Percentiles rank a stretch among this genome's conserved stretches.
Conservation (phyloP, 2,113 vertebrate species). For the Cygnus atratus region DNA sequence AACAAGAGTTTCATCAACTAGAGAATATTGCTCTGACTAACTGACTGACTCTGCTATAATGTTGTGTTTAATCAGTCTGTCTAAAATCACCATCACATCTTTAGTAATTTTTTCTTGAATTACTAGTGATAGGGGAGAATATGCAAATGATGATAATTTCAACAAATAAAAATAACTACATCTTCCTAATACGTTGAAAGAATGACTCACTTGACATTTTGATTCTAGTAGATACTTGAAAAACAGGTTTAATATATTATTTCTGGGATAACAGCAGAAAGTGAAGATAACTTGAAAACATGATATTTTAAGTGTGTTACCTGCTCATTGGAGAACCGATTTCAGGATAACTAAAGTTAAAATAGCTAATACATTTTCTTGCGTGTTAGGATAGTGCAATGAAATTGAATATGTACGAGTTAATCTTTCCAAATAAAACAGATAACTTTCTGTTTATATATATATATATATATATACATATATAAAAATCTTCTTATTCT, state of each 20-base stretch:
- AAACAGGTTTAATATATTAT: neutral
- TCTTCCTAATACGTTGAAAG: neutral
- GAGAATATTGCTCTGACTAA: neutral
- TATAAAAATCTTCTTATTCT: neutral
- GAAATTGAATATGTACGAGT: neutral
- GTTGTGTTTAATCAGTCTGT: neutral
- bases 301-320: neutral
- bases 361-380: neutral
- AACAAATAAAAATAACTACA: neutral
- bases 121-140: neutral
- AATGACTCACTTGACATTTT: neutral
- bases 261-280: neutral
- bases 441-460: neutral
- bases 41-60: neutral
- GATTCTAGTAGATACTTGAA: neutral
- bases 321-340: neutral
- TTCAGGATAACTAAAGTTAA: neutral
- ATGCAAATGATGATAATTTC: neutral
- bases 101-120: neutral
- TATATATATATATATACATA: neutral
- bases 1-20: neutral
- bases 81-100: neutral
- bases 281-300: neutral
- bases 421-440: neutral
- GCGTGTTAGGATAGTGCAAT: neutral